A percentile compares a stretch with the other conserved stretches of the same genome.
phyloP scores from a whole-genome alignment of 2,888 invertebrate genomes.

The Salticus scenicus region DNA sequence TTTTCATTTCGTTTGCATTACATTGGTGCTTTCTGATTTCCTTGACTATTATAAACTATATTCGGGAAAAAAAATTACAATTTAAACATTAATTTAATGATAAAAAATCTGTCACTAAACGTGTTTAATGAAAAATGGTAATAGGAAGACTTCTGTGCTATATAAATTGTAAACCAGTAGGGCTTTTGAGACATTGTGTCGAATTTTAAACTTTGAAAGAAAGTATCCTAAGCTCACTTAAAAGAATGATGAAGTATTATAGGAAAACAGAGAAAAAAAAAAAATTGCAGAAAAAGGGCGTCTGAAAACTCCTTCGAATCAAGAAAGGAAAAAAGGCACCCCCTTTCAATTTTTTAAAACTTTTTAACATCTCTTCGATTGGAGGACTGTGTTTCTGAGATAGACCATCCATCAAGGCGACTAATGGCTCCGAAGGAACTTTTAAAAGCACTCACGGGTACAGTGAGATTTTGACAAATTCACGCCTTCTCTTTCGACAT shows the following conservation, averaged over 20 bases:
- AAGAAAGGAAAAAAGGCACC: background rate
- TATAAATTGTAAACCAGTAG: too few species aligned
- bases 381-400: background rate
- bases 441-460: slow-evolving; percentile 10
- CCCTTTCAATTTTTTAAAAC: slow-evolving; percentile 15
- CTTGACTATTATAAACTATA: too few species aligned
- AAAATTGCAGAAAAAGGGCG: background rate
- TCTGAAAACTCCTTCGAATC: slow-evolving; percentile 7
- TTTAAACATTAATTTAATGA: too few species aligned
- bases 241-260: background rate
- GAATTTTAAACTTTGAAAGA: background rate
- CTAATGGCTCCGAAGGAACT: slow-evolving; percentile 11
- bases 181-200: background rate
- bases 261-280: background rate
- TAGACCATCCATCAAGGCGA: background rate
- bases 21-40: too few species aligned
- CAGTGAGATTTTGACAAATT: slow-evolving; percentile 15
- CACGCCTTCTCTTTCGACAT: slow-evolving; percentile 12
- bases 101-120: too few species aligned
- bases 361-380: slow-evolving; percentile 1
- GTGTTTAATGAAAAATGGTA: too few species aligned
- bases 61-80: too few species aligned
- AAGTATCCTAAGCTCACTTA: background rate
- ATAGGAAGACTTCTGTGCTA: too few species aligned
- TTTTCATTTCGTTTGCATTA: too few species aligned